Evolutionary conservation across 2,113 vertebrate genomes (phyloP).

Genomic region (Corvus cornix): DNA sequence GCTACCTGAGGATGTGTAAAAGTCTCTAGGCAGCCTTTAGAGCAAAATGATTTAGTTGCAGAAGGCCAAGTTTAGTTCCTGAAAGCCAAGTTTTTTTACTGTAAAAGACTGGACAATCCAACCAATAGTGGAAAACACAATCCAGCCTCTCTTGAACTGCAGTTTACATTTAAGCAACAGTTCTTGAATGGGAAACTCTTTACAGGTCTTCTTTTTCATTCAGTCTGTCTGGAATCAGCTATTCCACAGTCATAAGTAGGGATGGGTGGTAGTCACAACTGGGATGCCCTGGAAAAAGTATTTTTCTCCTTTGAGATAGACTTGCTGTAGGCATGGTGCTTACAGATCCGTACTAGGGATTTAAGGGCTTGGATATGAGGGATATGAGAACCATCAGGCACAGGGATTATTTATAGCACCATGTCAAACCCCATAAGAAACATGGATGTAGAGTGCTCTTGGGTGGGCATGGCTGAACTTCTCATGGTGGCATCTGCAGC

Average conservation of each 20-base stretch:
- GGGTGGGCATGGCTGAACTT: background rate
- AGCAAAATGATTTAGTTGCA: background rate
- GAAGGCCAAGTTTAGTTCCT: background rate
- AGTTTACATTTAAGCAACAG: background rate
- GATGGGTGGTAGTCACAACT: background rate
- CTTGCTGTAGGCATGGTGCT: background rate
- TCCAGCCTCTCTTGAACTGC: background rate
- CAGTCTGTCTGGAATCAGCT: background rate
- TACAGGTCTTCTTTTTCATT: background rate
- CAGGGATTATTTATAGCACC: background rate
- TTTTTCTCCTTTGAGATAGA: background rate
- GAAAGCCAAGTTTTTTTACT: background rate
- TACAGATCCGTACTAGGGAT: background rate
- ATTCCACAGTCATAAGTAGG: background rate
- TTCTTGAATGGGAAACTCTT: background rate
- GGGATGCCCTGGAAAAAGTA: background rate
- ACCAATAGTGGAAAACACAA: background rate
- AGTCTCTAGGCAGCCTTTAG: slow-evolving; percentile 4
- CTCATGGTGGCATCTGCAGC: background rate
- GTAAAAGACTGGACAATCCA: background rate
- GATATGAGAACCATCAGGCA: background rate
- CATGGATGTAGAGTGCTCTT: background rate
- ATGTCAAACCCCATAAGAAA: background rate
- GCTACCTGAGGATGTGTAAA: slow-evolving; percentile 11
- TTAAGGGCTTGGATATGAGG: background rate